Conservation (phyloP, 2,113 vertebrate genomes). For the Bettongia penicillata region DNA sequence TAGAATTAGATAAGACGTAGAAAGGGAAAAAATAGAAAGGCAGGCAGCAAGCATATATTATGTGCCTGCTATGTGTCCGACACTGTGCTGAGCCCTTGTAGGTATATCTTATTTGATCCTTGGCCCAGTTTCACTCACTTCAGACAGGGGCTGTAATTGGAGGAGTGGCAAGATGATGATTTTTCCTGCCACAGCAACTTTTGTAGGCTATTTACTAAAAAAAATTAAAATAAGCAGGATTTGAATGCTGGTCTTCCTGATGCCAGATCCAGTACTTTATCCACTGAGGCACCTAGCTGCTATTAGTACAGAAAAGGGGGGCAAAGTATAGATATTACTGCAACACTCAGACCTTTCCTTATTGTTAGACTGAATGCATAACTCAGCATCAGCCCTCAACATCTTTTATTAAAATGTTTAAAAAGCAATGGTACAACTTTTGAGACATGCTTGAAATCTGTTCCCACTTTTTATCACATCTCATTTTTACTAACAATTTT, state of each 20-base stretch:
- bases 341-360: neutral
- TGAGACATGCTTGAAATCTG: constrained; percentile 21
- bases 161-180: neutral
- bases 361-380: neutral
- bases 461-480: constrained; percentile 18
- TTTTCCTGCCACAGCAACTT: neutral
- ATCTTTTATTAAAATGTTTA: neutral
- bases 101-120: no score
- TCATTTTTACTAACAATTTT: neutral
- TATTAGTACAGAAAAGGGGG: neutral
- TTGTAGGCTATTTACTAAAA: neutral
- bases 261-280: neutral
- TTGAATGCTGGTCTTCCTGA: neutral
- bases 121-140: neutral
- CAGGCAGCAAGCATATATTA: neutral
- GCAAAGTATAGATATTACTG: neutral
- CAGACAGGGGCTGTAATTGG: neutral
- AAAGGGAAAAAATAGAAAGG: neutral
- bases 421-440: neutral
- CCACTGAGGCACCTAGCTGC: neutral
- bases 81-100: no score
- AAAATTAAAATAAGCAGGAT: neutral
- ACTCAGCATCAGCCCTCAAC: neutral
- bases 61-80: neutral
- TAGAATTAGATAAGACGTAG: constrained; percentile 49